Evolutionary conservation across 2,888 invertebrate species (phyloP).

Genomic region (Cheilosia vernalis): DNA sequence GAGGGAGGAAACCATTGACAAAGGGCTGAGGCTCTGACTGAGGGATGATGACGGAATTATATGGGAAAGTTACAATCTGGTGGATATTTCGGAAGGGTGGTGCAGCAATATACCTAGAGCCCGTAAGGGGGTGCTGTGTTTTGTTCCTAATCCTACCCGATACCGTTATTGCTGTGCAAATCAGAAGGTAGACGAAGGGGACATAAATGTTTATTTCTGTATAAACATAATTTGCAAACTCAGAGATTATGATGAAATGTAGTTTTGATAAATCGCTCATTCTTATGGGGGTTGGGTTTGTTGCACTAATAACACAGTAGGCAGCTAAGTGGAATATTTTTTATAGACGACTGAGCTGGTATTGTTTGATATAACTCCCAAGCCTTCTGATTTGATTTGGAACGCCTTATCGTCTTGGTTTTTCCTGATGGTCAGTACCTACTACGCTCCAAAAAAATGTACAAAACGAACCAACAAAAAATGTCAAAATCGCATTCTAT

Average conservation of each 20-base stretch:
- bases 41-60: conserved; percentile 53
- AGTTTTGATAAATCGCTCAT: not conserved
- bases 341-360: no score
- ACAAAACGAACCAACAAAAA: no score
- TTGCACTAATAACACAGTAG: no score
- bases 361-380: no score
- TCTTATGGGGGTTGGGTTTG: not conserved
- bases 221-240: not conserved
- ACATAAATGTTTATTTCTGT: not conserved
- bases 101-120: not conserved
- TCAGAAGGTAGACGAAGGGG: not conserved
- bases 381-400: no score
- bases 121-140: not conserved
- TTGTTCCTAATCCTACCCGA: conserved; percentile 14
- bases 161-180: conserved; percentile 24
- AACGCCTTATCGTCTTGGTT: no score
- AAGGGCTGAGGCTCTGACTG: conserved; percentile 12
- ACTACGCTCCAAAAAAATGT: no score
- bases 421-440: no score
- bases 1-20: not conserved
- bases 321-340: no score
- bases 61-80: conserved; percentile 27
- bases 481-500: no score
- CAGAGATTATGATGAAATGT: not conserved
- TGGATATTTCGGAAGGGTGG: conserved; percentile 1